Percentiles rank a stretch among this genome's conserved stretches.
Evolutionary conservation across 2,888 invertebrate genomes (phyloP).

Genomic region (Drosophila neotestacea): DNA sequence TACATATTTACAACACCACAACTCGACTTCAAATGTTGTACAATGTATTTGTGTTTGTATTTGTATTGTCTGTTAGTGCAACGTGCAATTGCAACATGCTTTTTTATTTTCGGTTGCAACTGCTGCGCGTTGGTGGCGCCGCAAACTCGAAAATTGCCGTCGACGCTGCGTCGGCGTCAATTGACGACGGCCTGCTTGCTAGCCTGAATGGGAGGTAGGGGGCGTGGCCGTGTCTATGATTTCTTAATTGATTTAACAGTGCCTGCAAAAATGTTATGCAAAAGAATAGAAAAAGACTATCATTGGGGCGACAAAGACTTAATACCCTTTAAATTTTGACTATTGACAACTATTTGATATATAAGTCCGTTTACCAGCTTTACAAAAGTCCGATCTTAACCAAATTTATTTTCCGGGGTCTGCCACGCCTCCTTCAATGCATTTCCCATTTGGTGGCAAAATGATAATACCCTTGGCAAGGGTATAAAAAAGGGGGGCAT

Average conservation of each 20-base stretch:
- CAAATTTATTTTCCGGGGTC: no score
- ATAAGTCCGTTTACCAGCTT: no score
- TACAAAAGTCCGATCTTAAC: no score
- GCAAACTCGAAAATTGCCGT: constrained; percentile 74
- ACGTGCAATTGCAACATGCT: constrained; percentile 45
- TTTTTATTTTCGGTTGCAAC: constrained; percentile 19
- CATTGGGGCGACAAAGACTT: no score
- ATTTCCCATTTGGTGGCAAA: no score
- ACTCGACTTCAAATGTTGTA: constrained; percentile 42
- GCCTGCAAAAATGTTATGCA: constrained; percentile 31
- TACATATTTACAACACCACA: constrained; percentile 43
- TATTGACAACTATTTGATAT: no score
- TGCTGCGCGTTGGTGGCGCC: constrained; percentile 72
- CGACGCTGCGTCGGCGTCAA: constrained; percentile 49
- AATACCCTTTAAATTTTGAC: no score
- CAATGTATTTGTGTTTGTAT: not conserved
- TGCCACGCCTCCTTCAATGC: no score
- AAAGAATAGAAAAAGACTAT: no score
- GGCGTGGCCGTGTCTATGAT: constrained; percentile 71
- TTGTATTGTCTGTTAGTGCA: constrained; percentile 63
- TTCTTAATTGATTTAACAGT: constrained; percentile 74
- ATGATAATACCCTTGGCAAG: no score
- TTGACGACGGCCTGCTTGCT: constrained; percentile 16
- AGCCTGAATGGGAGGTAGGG: constrained; percentile 30
- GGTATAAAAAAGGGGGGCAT: constrained; percentile 12